A percentile compares a stretch with the other conserved stretches of the same genome.
These are phyloP conservation scores for Lathamus discolor DNA, from an alignment of 2,113 vertebrate species.

Conservation along the genomic window DNA sequence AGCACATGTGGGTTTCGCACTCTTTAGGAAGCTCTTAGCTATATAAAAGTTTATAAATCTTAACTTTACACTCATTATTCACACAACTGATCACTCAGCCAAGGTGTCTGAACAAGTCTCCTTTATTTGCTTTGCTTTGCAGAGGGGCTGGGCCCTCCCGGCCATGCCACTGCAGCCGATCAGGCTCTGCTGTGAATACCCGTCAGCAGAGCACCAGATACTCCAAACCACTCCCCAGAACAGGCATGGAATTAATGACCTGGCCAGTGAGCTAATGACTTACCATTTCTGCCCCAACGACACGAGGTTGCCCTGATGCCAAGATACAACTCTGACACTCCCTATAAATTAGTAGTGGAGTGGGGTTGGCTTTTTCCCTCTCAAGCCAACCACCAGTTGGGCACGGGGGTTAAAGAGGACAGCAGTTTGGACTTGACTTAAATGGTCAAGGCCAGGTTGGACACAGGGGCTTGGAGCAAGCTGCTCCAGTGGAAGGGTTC, in stretches of 20 bases:
- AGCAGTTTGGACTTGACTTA: not conserved
- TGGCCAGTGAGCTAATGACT: not conserved
- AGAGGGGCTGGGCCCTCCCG: not conserved
- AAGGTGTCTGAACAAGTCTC: not conserved
- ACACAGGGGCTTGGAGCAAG: not conserved
- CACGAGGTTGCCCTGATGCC: not conserved
- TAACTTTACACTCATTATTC: not conserved
- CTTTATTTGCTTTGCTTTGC: accelerated
- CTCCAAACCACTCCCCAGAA: not conserved
- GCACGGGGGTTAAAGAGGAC: not conserved
- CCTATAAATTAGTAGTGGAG: not conserved
- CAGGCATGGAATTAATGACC: not conserved
- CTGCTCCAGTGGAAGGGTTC: not conserved
- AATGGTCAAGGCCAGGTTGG: not conserved
- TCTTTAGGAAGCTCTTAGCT: not conserved
- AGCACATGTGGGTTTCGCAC: accelerated
- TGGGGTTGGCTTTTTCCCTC: not conserved
- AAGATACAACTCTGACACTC: not conserved
- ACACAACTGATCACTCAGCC: not conserved
- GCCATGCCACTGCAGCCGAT: not conserved
- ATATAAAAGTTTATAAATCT: too few species aligned
- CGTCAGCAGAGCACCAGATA: accelerated
- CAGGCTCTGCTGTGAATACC: not conserved
- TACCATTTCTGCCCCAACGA: not conserved
- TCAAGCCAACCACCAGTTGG: not conserved